Evolutionary conservation across 2,797 vertebrate genomes (phyloP).

Genomic region (Prunella strophiata): DNA sequence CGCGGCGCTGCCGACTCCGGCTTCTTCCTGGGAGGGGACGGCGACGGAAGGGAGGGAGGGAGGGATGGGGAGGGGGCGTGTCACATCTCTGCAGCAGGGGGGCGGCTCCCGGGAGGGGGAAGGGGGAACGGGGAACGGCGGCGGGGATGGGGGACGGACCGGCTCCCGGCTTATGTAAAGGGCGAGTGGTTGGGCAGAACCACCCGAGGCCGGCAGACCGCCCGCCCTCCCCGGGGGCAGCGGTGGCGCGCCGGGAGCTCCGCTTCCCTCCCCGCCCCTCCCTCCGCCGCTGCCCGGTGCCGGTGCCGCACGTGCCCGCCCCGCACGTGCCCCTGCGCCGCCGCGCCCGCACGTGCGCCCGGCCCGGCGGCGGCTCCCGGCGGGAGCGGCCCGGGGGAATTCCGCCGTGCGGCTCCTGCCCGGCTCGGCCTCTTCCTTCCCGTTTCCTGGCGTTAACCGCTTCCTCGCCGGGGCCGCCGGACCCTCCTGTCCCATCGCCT

Average conservation of each 20-base stretch:
- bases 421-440: background rate
- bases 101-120: background rate
- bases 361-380: background rate
- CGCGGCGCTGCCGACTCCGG: constrained; percentile 27
- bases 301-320: background rate
- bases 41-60: background rate
- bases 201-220: too few species aligned
- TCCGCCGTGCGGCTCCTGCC: background rate
- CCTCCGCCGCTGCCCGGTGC: background rate
- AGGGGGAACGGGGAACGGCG: background rate
- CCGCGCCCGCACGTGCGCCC: background rate
- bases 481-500: background rate
- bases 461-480: background rate
- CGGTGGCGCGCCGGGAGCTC: background rate
- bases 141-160: background rate
- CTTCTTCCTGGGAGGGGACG: constrained; percentile 47
- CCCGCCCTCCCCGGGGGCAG: background rate
- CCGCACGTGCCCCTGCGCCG: background rate
- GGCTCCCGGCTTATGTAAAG: background rate
- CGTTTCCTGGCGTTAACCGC: background rate
- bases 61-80: constrained; percentile 4
- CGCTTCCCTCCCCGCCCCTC: too few species aligned
- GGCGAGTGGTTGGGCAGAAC: background rate
- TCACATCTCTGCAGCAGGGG: constrained; percentile 4
- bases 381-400: background rate